phyloP scores from a whole-genome alignment of 2,113 vertebrate species.

The Xyliphius kryptos region DNA sequence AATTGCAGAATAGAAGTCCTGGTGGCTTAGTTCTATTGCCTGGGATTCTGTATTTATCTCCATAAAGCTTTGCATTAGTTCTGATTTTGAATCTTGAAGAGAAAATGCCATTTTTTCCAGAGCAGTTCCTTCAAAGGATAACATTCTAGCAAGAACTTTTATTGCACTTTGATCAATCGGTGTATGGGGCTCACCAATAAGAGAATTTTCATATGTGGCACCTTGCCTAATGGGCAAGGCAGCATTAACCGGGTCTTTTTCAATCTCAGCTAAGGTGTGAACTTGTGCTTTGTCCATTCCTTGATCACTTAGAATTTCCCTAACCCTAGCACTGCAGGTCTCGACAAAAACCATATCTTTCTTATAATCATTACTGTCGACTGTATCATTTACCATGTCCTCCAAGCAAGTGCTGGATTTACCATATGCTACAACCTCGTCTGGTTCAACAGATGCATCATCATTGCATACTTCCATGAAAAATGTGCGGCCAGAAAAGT shows the following conservation, averaged over 20 bases:
- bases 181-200: constrained; percentile 18
- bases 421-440: too few species aligned
- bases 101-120: constrained; percentile 83
- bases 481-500: constrained; percentile 62
- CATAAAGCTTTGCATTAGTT: constrained; percentile 65
- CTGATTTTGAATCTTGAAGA: constrained; percentile 69
- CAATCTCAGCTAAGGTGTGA: constrained; percentile 66
- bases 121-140: constrained; percentile 79
- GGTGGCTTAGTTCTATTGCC: constrained; percentile 51
- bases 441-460: constrained; percentile 55
- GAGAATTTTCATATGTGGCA: constrained; percentile 39
- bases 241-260: constrained; percentile 66
- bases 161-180: constrained; percentile 57
- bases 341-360: constrained; percentile 76
- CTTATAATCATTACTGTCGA: constrained; percentile 64
- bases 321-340: constrained; percentile 73
- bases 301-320: constrained; percentile 58
- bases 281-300: constrained; percentile 55
- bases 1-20: constrained; percentile 56
- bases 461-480: constrained; percentile 52
- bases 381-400: constrained; percentile 48
- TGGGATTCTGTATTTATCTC: constrained; percentile 70
- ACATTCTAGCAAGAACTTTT: constrained; percentile 72
- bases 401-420: constrained; percentile 27
- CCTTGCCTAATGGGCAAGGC: constrained; percentile 64